phyloP scores from a whole-genome alignment of 2,113 vertebrate species.

The Desmodus rotundus region DNA sequence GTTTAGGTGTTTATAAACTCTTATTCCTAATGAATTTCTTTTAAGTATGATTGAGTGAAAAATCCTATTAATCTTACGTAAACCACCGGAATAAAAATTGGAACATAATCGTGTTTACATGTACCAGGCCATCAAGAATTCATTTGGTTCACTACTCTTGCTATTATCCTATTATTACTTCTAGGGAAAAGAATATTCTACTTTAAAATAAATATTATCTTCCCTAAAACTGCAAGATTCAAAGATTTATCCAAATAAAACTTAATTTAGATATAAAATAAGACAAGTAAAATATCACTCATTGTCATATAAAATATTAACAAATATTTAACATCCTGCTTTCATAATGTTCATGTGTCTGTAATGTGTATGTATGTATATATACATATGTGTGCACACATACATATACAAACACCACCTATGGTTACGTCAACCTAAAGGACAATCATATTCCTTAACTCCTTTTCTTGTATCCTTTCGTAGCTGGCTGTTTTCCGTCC shows the following conservation, averaged over 20 bases:
- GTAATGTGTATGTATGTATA: background rate
- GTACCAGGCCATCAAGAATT: background rate
- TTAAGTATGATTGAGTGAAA: background rate
- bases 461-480: background rate
- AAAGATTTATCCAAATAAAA: slow-evolving; percentile 27
- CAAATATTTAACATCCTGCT: background rate
- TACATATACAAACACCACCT: background rate
- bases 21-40: background rate
- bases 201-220: background rate
- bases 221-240: background rate
- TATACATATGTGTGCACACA: background rate
- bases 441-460: background rate
- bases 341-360: background rate
- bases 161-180: background rate
- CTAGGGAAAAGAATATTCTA: background rate
- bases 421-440: background rate
- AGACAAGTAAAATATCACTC: background rate
- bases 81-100: background rate
- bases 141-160: background rate
- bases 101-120: background rate
- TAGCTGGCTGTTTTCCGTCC: background rate
- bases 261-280: background rate
- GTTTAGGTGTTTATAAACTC: background rate
- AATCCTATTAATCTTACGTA: background rate
- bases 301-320: background rate